Base-by-base conservation (phyloP, 2,797 vertebrate genomes). In the Aquila chrysaetos region DNA sequence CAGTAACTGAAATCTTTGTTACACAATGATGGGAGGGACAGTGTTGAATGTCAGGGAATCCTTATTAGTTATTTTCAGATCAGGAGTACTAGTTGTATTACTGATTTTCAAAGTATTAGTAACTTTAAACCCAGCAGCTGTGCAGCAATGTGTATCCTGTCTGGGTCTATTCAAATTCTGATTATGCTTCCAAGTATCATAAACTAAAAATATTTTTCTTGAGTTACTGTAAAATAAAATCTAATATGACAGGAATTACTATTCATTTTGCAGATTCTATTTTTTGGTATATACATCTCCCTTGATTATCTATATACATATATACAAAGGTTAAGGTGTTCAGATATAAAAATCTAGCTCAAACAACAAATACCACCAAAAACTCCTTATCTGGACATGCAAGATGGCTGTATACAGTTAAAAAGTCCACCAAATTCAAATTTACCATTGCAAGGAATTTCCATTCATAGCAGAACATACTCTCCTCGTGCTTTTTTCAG, bases 21-120 rank as follows among this genome's bases (percentile, higher is more conserved):
- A 37, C 4, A 44, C 19, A 39, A 9, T 20, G 9, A 43, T 7
- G 3, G 14, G 11, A 4, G 2, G 9, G 12, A 30, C 7, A 1
- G 13, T 41, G 12, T 1, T 72, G 31, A n/a, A 75, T 44, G 33
- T 41, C 49, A n/a, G 5, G 6, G 9, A 70, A 56, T 8, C 4
- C 9, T 77, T 79, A 33, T 23, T 39, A 64, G 10, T 31, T 48
- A 31, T 46, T 72, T 83, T 73, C 51, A 39, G 18, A 76, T 51
- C 18, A 46, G 10, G 6, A 79, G 6, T n/a, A 56, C 13, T 46
- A 65, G 25, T 33, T 15, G 6, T 65, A 39, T 53, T 31, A 70
- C 2, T 51, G 10, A 39, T 56, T 74, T 56, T 57, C 53, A 27
- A 70, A n/a, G 9, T 51, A n/a, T 23, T 24, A 33, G 6, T 44